Base-by-base conservation (phyloP, 2,888 invertebrate species). In the Colletes collaris region DNA sequence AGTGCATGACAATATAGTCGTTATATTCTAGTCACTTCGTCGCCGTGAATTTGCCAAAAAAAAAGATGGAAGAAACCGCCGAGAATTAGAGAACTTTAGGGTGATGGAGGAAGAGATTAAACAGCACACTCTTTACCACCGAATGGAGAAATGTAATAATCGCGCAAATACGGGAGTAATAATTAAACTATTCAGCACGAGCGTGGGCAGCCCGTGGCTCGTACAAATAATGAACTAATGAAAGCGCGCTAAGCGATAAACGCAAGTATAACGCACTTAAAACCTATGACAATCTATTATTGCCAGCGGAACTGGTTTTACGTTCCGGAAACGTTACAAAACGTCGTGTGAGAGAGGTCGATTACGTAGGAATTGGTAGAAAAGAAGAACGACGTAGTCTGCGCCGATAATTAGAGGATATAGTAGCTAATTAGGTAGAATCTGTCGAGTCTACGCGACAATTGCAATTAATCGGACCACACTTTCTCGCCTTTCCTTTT, bases 1-100 rank as follows among this genome's bases (percentile, higher is more conserved):
- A 90, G 90, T 91, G 89, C 90, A 89, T 90, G 91, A 91, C 91
- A 91, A 91, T 90, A 91, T 91, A 90, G 90, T 87, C 88, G 87
- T 90, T 89, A 86, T 83, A 86, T 79, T 86, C 81, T 86, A 86
- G 87, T 83, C 80, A 86, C 82, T 84, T 86, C 63, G 85, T 82
- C 86, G 86, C 86, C 84, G 79, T 76, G 84, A 86, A 74, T 79
- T 82, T 79, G 84, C 84, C 84, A 79, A 78, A 76, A 52, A 44
- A 50, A n/a, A 53, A 52, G 10, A 62, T 27, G 40, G 49, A 56
- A 59, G 68, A 35, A 7, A 19, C 49, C 53, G 70, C 46, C 76
- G 62, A 71, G 68, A 59, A 71, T 76, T 27, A 27, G 46, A 4
- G 50, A 56, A 49, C 50, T 55, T n/a, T 66, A n/a, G 1, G 53